Evolutionary conservation across 2,113 vertebrate species (phyloP).

Genomic region (Sylvia atricapilla): DNA sequence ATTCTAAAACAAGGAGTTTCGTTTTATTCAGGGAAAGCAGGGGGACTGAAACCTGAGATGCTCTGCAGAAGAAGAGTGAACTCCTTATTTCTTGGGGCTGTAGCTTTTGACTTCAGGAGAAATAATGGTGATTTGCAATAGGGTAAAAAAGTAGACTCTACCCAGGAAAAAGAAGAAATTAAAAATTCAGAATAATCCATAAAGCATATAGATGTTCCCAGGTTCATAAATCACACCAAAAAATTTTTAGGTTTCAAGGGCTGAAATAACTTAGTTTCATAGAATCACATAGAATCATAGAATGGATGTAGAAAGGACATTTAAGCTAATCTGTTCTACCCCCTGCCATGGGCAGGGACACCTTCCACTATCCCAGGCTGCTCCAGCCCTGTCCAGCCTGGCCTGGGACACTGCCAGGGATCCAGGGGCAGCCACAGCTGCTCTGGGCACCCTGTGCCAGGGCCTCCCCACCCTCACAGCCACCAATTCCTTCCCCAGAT

Average conservation of each 20-base stretch:
- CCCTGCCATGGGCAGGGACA: neutral
- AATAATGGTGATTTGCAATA: accelerated
- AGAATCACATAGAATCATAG: neutral
- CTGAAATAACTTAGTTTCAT: neutral
- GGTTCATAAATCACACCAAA: accelerated
- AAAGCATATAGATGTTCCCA: neutral
- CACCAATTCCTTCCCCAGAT: neutral
- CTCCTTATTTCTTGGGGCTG: accelerated
- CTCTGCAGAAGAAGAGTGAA: neutral
- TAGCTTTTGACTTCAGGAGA: neutral
- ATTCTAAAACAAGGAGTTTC: accelerated
- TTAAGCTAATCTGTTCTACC: no score
- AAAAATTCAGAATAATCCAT: neutral
- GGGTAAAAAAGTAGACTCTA: accelerated
- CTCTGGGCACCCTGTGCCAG: neutral
- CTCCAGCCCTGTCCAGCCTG: accelerated
- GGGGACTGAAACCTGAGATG: neutral
- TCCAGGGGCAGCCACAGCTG: neutral
- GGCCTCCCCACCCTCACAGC: neutral
- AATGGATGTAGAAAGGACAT: neutral
- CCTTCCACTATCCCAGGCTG: accelerated
- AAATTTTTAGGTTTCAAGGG: neutral
- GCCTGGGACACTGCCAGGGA: neutral
- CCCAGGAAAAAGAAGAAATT: neutral
- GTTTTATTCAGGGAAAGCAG: neutral